These are phyloP conservation scores for Ophion slaviceki DNA, from an alignment of 2,888 invertebrate genomes.

Conservation along the genomic window DNA sequence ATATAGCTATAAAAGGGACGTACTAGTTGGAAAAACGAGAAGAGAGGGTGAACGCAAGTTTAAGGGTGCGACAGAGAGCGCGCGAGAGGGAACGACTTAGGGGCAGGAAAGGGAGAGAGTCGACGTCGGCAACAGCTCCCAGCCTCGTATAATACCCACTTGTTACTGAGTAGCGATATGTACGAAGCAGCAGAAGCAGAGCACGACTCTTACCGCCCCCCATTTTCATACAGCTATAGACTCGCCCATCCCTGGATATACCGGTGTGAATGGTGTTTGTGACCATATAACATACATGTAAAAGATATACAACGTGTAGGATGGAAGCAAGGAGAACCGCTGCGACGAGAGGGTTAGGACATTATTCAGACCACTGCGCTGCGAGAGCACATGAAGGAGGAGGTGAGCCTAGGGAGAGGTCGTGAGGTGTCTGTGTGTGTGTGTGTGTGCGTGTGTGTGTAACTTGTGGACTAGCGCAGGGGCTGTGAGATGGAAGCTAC, in stretches of 20 bases:
- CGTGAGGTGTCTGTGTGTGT: not conserved
- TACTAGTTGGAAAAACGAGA: constrained; percentile 33
- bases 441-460: not conserved
- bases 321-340: constrained; percentile 51
- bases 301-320: constrained; percentile 51
- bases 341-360: constrained; percentile 67
- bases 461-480: constrained; percentile 9
- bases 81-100: constrained; percentile 3
- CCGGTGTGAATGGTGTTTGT: constrained; percentile 51
- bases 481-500: constrained; percentile 7
- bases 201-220: constrained; percentile 50
- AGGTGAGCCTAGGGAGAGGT: constrained; percentile 34
- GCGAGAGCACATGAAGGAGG: constrained; percentile 58
- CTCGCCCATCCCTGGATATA: constrained; percentile 50
- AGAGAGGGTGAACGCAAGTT: constrained; percentile 32
- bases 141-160: constrained; percentile 79
- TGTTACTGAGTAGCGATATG: constrained; percentile 79
- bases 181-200: constrained; percentile 64
- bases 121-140: constrained; percentile 65
- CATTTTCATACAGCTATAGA: constrained; percentile 47
- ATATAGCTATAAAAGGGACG: constrained; percentile 30
- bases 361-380: constrained; percentile 77
- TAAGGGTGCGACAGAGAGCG: constrained; percentile 27
- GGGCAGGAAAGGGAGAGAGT: constrained; percentile 28
- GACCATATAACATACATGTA: constrained; percentile 46